These are phyloP conservation scores for Callocephalon fimbriatum DNA, from an alignment of 2,113 vertebrate genomes.

Conservation along the genomic window DNA sequence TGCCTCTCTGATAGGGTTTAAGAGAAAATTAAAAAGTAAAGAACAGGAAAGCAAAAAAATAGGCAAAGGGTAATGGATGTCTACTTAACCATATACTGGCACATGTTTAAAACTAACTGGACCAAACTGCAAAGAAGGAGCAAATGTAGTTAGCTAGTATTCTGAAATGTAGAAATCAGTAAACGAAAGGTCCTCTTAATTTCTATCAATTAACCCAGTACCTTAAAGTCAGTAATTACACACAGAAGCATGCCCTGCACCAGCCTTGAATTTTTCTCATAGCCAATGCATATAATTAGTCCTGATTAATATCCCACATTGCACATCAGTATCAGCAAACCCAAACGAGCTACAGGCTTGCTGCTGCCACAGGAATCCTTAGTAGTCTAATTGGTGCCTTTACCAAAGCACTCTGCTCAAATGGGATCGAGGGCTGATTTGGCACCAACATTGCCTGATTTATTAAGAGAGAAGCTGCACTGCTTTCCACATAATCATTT, in stretches of 20 bases:
- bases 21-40: neutral
- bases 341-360: conserved; percentile 69
- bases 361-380: conserved; percentile 73
- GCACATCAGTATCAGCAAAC: conserved; percentile 83
- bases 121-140: neutral
- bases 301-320: conserved; percentile 90
- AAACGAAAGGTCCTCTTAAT: conserved; percentile 72
- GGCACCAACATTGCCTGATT: conserved; percentile 78
- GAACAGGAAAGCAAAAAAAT: neutral
- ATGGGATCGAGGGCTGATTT: conserved; percentile 73
- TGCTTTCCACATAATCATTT: conserved; percentile 81
- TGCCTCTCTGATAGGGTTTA: neutral
- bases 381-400: conserved; percentile 62
- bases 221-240: conserved; percentile 80
- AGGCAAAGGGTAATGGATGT: neutral
- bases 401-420: conserved; percentile 74
- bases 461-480: conserved; percentile 75
- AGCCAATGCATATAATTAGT: conserved; percentile 87
- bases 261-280: conserved; percentile 77
- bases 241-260: conserved; percentile 69
- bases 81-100: neutral
- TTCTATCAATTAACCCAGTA: conserved; percentile 76
- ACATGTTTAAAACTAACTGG: neutral
- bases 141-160: neutral
- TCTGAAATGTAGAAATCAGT: conserved; percentile 51